Percentiles rank a stretch among this genome's conserved stretches.
Evolutionary conservation across 2,113 vertebrate genomes (phyloP).

Genomic region (Leiothrix lutea): DNA sequence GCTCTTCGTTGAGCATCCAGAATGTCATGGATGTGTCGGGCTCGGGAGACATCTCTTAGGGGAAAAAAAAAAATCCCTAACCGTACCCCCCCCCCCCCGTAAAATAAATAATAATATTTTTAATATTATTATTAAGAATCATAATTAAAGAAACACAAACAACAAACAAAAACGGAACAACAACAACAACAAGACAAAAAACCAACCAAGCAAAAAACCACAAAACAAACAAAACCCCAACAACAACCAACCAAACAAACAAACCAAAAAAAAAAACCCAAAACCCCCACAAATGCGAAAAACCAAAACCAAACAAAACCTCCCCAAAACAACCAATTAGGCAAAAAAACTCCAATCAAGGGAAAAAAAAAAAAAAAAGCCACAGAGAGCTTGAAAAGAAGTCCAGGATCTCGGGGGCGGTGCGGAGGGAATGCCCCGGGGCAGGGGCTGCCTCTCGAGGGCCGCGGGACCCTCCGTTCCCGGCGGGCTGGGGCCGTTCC

Average conservation of each 20-base stretch:
- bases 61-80: background rate
- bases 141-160: fast-evolving
- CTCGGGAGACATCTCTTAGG: background rate
- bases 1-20: background rate
- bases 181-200: no score
- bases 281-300: background rate
- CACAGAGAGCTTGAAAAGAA: background rate
- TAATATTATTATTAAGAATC: no score
- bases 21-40: background rate
- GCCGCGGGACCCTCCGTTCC: background rate
- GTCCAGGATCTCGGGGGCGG: background rate
- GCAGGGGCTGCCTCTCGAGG: background rate
- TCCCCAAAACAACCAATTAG: background rate
- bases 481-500: background rate
- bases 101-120: background rate
- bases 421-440: fast-evolving
- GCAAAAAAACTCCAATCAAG: background rate
- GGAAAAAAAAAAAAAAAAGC: fast-evolving
- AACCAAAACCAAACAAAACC: background rate
- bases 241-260: no score
- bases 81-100: no score
- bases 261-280: no score
- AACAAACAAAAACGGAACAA: background rate
- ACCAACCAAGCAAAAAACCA: background rate
- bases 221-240: background rate